These are phyloP conservation scores for Cardiocondyla obscurior DNA, from an alignment of 1,140 invertebrate species.

Conservation along the genomic window DNA sequence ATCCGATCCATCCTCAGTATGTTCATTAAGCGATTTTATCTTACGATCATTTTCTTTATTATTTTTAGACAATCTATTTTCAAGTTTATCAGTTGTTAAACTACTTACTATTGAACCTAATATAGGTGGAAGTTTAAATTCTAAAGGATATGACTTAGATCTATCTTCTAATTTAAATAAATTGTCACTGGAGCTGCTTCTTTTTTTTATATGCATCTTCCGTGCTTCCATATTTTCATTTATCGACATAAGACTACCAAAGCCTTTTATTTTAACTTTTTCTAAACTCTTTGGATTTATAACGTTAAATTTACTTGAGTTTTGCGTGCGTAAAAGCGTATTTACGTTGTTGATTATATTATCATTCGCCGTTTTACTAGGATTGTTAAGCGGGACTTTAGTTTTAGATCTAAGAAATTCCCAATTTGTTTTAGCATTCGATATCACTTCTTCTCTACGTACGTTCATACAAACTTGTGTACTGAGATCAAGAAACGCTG, in stretches of 20 bases:
- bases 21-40: conserved; percentile 57
- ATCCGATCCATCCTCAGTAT: conserved; percentile 67
- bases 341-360: conserved; percentile 67
- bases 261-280: conserved; percentile 72
- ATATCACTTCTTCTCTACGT: conserved; percentile 90
- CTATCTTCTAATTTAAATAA: conserved; percentile 68
- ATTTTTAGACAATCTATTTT: conserved; percentile 76
- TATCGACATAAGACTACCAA: conserved; percentile 77
- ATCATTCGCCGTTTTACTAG: conserved; percentile 33
- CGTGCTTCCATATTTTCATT: conserved; percentile 77
- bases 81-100: conserved; percentile 82
- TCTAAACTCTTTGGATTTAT: conserved; percentile 69
- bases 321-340: conserved; percentile 68
- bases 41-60: conserved; percentile 35
- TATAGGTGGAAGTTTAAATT: conserved; percentile 88
- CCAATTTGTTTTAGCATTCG: conserved; percentile 92
- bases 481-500: conserved; percentile 87
- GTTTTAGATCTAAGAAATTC: conserved; percentile 89
- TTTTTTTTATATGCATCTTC: conserved; percentile 76
- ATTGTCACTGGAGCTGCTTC: conserved; percentile 77
- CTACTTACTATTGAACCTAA: conserved; percentile 86
- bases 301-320: conserved; percentile 75
- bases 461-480: conserved; percentile 87
- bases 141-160: conserved; percentile 73
- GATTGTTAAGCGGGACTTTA: conserved; percentile 79